phyloP scores from a whole-genome alignment of 2,888 invertebrate genomes.

The Brassicogethes aeneus region DNA sequence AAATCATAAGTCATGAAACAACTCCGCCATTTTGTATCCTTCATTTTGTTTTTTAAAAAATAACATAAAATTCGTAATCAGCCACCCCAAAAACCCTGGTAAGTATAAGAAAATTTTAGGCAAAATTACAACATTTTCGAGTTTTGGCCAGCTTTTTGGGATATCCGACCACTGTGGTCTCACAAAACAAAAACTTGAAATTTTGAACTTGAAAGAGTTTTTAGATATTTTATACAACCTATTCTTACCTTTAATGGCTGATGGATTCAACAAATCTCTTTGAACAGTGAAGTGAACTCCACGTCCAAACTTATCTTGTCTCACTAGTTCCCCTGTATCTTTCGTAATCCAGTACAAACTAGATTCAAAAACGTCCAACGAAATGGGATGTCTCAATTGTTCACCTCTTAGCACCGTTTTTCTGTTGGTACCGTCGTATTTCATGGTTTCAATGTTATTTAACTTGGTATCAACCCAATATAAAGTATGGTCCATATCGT shows the following conservation, averaged over 20 bases:
- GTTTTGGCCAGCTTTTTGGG: too few species aligned
- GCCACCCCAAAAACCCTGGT: too few species aligned
- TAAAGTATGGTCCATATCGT: conserved; percentile 77
- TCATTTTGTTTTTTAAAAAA: too few species aligned
- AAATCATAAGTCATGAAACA: too few species aligned
- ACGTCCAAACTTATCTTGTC: conserved; percentile 94
- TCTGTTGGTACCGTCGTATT: conserved; percentile 70
- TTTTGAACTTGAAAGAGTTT: background rate
- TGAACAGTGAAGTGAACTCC: conserved; percentile 81
- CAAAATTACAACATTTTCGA: too few species aligned
- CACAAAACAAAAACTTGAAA: too few species aligned
- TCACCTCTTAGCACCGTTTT: conserved; percentile 67
- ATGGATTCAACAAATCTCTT: conserved; percentile 75
- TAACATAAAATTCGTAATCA: too few species aligned
- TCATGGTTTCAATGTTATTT: conserved; percentile 80
- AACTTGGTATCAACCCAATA: conserved; percentile 96
- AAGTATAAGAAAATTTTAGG: too few species aligned
- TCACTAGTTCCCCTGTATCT: conserved; percentile 76
- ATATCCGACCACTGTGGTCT: too few species aligned
- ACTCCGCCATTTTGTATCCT: too few species aligned
- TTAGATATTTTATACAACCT: too few species aligned
- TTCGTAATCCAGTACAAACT: conserved; percentile 89
- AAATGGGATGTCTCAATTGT: conserved; percentile 66
- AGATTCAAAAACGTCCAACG: conserved; percentile 90
- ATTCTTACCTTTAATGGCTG: conserved; percentile 69